These are phyloP conservation scores for Eutolmus rufibarbis DNA, from an alignment of 2,888 invertebrate genomes.

Conservation along the genomic window DNA sequence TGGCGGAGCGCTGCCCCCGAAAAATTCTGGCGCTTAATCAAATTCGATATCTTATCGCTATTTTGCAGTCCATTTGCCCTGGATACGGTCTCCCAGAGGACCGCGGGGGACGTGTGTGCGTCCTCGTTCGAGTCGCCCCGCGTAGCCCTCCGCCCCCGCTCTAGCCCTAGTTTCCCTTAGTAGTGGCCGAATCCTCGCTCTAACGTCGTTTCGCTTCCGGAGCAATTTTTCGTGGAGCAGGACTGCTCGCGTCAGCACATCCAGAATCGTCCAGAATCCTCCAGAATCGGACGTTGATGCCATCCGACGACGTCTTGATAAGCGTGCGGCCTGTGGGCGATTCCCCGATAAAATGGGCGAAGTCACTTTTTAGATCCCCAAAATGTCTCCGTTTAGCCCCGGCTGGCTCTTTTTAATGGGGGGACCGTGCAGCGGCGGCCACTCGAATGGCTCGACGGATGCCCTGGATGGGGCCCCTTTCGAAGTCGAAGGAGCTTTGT, in stretches of 20 bases:
- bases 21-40: conserved; percentile 45
- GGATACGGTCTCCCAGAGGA: background rate
- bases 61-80: conserved; percentile 45
- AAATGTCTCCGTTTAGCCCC: conserved; percentile 16
- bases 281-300: conserved; percentile 3
- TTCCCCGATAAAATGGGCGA: conserved; percentile 1
- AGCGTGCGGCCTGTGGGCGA: conserved; percentile 18
- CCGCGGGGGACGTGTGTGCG: background rate
- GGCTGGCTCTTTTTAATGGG: background rate
- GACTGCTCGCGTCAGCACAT: conserved; percentile 19
- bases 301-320: conserved; percentile 27
- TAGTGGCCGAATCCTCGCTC: background rate
- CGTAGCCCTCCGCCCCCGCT: background rate
- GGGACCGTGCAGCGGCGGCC: background rate
- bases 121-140: background rate
- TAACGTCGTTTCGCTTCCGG: background rate
- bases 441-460: background rate
- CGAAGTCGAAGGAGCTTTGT: background rate
- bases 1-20: background rate
- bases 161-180: background rate
- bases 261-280: background rate
- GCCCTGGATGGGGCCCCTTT: background rate
- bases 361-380: conserved; percentile 11
- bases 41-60: conserved; percentile 46
- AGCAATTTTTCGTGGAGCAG: background rate